Base-by-base conservation (phyloP, 2,113 vertebrate genomes). In the Rallus limicola region DNA sequence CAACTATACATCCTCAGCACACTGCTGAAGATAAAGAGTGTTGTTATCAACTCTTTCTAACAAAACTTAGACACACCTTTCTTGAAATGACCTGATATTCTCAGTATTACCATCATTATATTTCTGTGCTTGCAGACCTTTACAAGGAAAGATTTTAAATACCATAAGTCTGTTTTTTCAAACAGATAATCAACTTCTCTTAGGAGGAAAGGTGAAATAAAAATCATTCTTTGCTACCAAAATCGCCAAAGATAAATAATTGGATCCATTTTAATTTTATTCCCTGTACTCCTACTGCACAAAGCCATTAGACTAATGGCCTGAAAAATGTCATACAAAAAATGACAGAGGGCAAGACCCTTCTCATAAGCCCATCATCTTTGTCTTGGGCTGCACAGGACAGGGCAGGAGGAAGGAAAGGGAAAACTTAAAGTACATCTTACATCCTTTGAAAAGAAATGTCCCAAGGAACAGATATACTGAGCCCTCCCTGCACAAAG, bases 291-390 rank as follows among this genome's bases (percentile, higher is more conserved):
- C 38, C 34, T 52, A 36, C 13, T 62, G 46, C 42, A 88, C 34
- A 85, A 95, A 95, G 70, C 85, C 70, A 86, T 94, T 93, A 94
- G 79, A 68, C 31, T 91, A 94, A 94, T 58, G 42, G 56, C 72
- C 56, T 81, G 60, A 82, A 92, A 92, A 75, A 80, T 34, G 33
- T 82, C 46, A 93, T 7, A 25, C 33, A 79, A 59, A 87, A 91
- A 33, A 83, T 80, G 87, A 80, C 74, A 77, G 71, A 90, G 72
- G 72, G 62, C 76, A 95, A 78, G 71, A 72, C 70, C 20, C 19
- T 67, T 78, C 80, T 72, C 52, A 75, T 74, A 80, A 92, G 38
- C 36, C 19, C 6, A 4, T 84, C 55, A 79, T 69, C 50, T 11
- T 9, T 21, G 31, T 48, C n/a, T n/a, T 53, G 63, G n/a, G 36